Percentiles rank a stretch among this genome's conserved stretches.
phyloP scores from a whole-genome alignment of 1,140 invertebrate species.

The Drosophila equinoxialis region DNA sequence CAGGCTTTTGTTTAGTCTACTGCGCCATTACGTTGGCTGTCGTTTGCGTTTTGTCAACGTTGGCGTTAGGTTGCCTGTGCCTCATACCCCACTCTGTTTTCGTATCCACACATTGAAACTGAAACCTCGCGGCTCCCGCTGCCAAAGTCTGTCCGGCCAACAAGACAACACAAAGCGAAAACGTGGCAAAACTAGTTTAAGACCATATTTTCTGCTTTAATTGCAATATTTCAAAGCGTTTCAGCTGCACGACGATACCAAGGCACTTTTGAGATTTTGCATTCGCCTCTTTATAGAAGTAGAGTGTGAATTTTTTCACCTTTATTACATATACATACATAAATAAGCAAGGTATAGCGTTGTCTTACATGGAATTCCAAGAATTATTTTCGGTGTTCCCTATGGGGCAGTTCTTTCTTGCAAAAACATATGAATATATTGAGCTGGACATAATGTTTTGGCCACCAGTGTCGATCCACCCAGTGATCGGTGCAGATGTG shows the following conservation, averaged over 20 bases:
- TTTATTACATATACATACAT: constrained; percentile 29
- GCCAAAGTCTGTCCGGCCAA: background rate
- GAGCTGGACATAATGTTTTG: constrained; percentile 29
- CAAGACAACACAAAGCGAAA: constrained; percentile 40
- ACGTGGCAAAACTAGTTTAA: constrained; percentile 76
- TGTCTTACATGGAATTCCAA: constrained; percentile 55
- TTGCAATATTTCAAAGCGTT: constrained; percentile 77
- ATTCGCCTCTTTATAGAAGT: constrained; percentile 31
- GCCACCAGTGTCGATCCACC: constrained; percentile 42
- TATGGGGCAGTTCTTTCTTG: background rate
- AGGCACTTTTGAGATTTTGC: constrained; percentile 36
- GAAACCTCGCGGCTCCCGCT: background rate
- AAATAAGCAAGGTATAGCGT: background rate
- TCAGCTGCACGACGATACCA: constrained; percentile 48
- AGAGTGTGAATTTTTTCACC: constrained; percentile 77
- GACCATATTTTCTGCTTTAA: constrained; percentile 78
- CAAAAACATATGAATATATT: background rate
- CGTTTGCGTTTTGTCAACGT: constrained; percentile 12
- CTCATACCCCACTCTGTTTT: background rate
- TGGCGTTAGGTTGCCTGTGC: constrained; percentile 19
- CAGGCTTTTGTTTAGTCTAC: constrained; percentile 25
- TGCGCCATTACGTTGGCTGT: constrained; percentile 13
- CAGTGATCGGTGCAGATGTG: constrained; percentile 42
- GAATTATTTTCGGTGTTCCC: constrained; percentile 58
- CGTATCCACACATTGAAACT: background rate